Base-by-base conservation (phyloP, 2,113 vertebrate genomes). In the Laticauda colubrina region DNA sequence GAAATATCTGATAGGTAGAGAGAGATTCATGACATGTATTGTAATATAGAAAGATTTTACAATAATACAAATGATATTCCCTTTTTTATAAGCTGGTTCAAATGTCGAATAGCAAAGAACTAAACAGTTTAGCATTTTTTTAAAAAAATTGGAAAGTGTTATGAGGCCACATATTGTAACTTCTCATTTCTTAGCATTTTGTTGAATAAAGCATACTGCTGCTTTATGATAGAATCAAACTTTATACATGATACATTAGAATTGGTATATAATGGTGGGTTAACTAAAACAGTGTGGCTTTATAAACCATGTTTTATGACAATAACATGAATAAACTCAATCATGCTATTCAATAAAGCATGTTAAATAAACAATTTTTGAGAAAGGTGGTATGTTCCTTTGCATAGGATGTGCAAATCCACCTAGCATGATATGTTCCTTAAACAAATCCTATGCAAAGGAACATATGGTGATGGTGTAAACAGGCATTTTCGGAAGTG, bases 21-120 rank as follows among this genome's bases (percentile, higher is more conserved):
- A 0, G 12, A 88, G 34, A 23, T 59, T 91, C n/a, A 20, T 0
- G 0, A 8, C n/a, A 23, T 23, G 23, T 85, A 87, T 87, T 61
- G 53, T 87, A 92, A 90, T 1, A 0, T 0, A 88, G 43, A 2
- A 5, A 85, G 8, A 89, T 93, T 51, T 89, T 89, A 61, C 12
- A 85, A 55, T 21, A 81, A 61, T 48, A 87, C 20, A 53, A 45
- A 24, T 20, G 43, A 9, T 23, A 26, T 59, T 59, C 15, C 39
- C 15, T 21, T 51, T 88, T 43, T 4, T 89, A 2, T n/a, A 53
- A 88, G 5, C 48, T 1, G 24, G 34, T 81, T 81, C 39, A 18
- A 81, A 81, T 81, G 75, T 81, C 2, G 3, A 43, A 18, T 43
- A 81, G 15, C 75, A 81, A 81, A 39, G 34, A 86, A 94, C 0